A percentile compares a stretch with the other conserved stretches of the same genome.
phyloP scores from a whole-genome alignment of 2,797 vertebrate genomes.

The Alca torda region DNA sequence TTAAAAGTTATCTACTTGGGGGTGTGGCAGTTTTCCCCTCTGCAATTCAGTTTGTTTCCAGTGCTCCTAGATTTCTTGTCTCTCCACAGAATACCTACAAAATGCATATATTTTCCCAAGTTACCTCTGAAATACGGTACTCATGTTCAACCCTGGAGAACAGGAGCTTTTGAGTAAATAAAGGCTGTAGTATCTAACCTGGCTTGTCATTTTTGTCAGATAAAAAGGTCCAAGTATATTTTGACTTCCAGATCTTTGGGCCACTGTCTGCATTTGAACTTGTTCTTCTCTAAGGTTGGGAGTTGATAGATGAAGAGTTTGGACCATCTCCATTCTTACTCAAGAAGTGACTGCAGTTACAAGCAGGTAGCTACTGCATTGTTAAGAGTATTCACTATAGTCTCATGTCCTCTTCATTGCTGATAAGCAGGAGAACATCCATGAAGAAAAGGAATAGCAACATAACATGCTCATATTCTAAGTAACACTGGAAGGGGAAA shows the following conservation, averaged over 20 bases:
- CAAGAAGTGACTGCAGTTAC: background rate
- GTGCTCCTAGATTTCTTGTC: background rate
- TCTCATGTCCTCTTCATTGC: background rate
- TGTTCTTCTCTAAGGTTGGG: background rate
- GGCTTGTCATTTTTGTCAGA: accelerated
- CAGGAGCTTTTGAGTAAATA: background rate
- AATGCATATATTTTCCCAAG: background rate
- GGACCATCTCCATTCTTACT: background rate
- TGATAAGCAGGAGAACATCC: background rate
- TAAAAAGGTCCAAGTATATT: background rate
- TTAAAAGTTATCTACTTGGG: background rate
- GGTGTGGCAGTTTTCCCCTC: background rate
- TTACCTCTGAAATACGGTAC: background rate
- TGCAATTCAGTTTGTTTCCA: background rate
- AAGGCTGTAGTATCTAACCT: background rate
- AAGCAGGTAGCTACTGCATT: background rate
- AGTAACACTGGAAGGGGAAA: background rate
- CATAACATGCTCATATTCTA: background rate
- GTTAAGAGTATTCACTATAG: background rate
- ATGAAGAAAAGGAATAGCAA: background rate
- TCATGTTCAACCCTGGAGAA: background rate
- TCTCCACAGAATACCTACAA: background rate
- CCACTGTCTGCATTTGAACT: background rate
- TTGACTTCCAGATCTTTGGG: background rate
- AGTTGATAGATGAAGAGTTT: background rate